Conservation (phyloP, 2,797 vertebrate species). For the Megaceryle alcyon region DNA sequence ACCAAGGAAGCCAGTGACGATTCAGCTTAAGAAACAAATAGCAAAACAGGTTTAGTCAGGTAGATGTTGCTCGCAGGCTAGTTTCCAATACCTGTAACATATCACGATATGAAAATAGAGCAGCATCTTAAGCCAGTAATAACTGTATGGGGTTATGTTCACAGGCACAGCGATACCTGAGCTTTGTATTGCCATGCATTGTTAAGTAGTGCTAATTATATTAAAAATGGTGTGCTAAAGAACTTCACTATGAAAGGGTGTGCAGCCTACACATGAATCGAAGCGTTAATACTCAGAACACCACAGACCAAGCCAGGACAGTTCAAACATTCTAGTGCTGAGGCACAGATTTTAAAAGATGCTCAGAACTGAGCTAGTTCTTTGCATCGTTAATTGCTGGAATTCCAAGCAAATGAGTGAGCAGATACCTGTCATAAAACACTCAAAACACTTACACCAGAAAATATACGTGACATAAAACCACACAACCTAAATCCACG, state of each 20-base stretch:
- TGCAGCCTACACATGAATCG: background rate
- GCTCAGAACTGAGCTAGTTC: background rate
- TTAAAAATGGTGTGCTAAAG: background rate
- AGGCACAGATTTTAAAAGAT: background rate
- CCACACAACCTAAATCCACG: background rate
- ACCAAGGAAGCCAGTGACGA: background rate
- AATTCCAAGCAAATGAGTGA: background rate
- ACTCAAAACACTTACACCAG: background rate
- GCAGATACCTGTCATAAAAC: background rate
- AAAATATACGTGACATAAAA: background rate
- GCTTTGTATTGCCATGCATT: background rate
- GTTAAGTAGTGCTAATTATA: background rate
- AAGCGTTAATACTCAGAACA: background rate
- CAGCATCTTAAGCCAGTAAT: background rate
- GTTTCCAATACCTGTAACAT: background rate
- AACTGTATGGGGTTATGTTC: background rate
- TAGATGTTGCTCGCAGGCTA: background rate
- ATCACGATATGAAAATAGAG: background rate
- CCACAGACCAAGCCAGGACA: background rate
- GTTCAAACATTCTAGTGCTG: background rate
- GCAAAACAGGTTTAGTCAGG: background rate
- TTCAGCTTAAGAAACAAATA: background rate
- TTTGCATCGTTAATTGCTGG: background rate
- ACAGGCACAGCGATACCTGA: background rate
- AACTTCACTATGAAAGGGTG: background rate